Evolutionary conservation across 1,140 invertebrate species (phyloP).

Genomic region (Drosophila mayri): DNA sequence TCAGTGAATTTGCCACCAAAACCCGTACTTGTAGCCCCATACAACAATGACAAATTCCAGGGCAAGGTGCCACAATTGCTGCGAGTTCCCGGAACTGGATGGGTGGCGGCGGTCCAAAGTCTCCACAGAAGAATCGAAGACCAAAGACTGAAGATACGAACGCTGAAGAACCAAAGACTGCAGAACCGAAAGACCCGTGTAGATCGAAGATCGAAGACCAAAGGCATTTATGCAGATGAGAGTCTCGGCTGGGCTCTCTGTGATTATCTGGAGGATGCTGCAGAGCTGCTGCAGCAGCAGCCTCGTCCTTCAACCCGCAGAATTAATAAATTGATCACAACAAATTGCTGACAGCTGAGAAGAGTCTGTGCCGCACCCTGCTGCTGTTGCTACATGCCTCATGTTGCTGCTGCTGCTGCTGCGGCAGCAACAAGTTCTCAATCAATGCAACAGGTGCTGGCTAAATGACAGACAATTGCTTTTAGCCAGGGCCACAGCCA

Average conservation of each 20-base stretch:
- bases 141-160: background rate
- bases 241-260: conserved; percentile 43
- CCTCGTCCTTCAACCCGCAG: conserved; percentile 38
- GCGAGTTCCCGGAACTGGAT: conserved; percentile 72
- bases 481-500: conserved; percentile 42
- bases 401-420: background rate
- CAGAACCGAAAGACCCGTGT: background rate
- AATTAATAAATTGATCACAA: conserved; percentile 82
- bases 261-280: conserved; percentile 63
- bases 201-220: conserved; percentile 11
- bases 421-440: conserved; percentile 73
- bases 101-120: conserved; percentile 49
- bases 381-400: conserved; percentile 10
- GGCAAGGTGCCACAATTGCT: conserved; percentile 76
- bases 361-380: conserved; percentile 58
- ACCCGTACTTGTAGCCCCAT: conserved; percentile 19
- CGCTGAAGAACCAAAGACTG: background rate
- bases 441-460: conserved; percentile 70
- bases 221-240: conserved; percentile 75
- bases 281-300: background rate
- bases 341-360: conserved; percentile 80
- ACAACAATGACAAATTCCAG: conserved; percentile 75
- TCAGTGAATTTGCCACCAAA: conserved; percentile 4
- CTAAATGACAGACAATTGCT: conserved; percentile 67
- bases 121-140: background rate